Percentiles rank a stretch among this genome's conserved stretches.
These are phyloP conservation scores for Geophilus truncorum DNA, from an alignment of 2,888 invertebrate species.

Conservation along the genomic window DNA sequence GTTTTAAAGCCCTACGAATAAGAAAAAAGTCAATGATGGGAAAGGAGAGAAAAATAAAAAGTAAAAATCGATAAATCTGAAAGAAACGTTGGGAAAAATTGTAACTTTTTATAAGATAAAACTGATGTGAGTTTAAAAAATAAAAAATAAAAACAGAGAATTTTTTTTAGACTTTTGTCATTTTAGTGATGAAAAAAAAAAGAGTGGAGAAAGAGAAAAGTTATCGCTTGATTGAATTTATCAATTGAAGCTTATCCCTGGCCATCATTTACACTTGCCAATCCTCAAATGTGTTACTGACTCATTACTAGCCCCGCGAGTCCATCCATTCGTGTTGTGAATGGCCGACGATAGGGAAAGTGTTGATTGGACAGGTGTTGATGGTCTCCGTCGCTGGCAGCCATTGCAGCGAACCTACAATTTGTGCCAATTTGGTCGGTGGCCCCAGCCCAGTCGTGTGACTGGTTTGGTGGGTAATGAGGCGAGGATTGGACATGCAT, in stretches of 20 bases:
- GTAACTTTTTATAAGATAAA: background rate
- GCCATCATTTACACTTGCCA: constrained; percentile 19
- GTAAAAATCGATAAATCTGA: background rate
- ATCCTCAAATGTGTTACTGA: background rate
- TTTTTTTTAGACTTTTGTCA: background rate
- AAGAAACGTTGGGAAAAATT: background rate
- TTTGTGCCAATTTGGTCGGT: constrained; percentile 22
- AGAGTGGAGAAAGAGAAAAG: background rate
- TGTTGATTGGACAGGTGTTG: constrained; percentile 24
- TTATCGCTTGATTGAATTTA: background rate
- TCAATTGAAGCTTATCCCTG: constrained; percentile 3
- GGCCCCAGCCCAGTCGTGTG: constrained; percentile 14
- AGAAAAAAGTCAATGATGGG: background rate
- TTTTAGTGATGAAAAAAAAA: background rate
- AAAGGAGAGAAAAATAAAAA: background rate
- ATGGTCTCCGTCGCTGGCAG: constrained; percentile 11
- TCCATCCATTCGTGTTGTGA: constrained; percentile 10
- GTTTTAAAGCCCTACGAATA: background rate
- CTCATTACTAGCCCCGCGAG: constrained; percentile 17
- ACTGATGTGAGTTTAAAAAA: background rate
- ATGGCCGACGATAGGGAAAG: background rate
- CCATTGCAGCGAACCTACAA: constrained; percentile 4
- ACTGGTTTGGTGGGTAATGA: constrained; percentile 18
- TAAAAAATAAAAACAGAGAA: too few relatives aligned
- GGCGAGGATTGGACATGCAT: constrained; percentile 27